Percentiles rank a stretch among this genome's conserved stretches.
Conservation (phyloP, 2,888 invertebrate genomes). For the Pammene fasciana region DNA sequence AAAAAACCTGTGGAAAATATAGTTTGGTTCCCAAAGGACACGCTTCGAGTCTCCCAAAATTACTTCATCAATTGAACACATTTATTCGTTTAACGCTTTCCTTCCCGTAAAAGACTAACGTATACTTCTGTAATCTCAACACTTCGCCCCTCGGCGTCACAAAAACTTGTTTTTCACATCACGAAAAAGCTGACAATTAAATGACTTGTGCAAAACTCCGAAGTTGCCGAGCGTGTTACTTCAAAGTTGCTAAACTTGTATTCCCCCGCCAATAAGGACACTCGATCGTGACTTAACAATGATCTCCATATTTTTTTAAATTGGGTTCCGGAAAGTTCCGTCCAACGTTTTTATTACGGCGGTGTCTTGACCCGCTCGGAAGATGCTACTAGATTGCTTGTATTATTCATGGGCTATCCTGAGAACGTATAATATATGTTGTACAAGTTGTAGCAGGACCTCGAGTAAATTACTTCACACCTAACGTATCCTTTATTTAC, state of each 20-base stretch:
- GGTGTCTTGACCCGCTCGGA: slow-evolving; percentile 23
- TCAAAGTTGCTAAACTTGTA: slow-evolving; percentile 28
- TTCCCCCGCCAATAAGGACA: slow-evolving; percentile 26
- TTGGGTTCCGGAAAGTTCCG: slow-evolving; percentile 10
- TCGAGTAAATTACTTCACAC: too few species aligned
- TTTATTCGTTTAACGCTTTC: slow-evolving; percentile 4
- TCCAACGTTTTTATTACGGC: slow-evolving; percentile 15
- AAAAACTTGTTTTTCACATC: slow-evolving; percentile 24
- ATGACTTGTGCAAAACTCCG: slow-evolving; percentile 12
- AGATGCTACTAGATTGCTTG: not conserved
- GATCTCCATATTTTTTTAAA: slow-evolving; percentile 27
- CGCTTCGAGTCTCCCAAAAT: not conserved
- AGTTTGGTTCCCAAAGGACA: not conserved
- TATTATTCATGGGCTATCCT: not conserved
- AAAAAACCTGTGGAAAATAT: not conserved
- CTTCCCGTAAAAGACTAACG: not conserved
- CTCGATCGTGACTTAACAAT: slow-evolving; percentile 38
- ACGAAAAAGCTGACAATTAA: slow-evolving; percentile 10
- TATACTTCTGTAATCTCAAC: not conserved
- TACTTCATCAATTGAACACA: not conserved
- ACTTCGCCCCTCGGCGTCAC: not conserved
- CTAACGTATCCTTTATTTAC: too few species aligned
- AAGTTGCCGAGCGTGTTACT: slow-evolving; percentile 8
- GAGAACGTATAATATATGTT: not conserved
- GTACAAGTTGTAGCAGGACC: not conserved